These are phyloP conservation scores for Gryllus bimaculatus DNA, from an alignment of 1,140 invertebrate genomes.

Conservation along the genomic window DNA sequence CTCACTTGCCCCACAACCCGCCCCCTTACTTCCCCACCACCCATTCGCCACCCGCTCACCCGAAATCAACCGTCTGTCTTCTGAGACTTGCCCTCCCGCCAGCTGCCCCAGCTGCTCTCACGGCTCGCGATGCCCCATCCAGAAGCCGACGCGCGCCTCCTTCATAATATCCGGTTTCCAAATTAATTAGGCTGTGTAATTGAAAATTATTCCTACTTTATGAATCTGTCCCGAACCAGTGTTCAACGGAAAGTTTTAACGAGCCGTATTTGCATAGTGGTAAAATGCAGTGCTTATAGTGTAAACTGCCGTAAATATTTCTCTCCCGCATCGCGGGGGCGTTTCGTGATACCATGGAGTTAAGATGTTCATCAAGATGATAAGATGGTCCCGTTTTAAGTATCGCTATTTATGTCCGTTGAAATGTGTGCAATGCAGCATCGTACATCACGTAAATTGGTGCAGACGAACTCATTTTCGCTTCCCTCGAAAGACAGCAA, in stretches of 20 bases:
- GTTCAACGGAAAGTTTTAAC: neutral
- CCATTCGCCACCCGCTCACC: no score
- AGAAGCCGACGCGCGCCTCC: neutral
- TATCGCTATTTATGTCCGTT: neutral
- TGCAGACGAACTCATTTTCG: neutral
- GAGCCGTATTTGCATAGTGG: neutral
- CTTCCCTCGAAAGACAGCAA: no score
- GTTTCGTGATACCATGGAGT: neutral
- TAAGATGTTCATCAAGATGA: neutral
- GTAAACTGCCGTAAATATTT: neutral
- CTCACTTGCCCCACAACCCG: no score
- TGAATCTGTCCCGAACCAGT: neutral
- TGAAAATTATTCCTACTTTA: neutral
- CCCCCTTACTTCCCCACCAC: no score
- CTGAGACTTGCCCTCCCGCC: no score
- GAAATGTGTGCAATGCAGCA: neutral
- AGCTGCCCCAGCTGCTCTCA: no score
- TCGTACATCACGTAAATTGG: neutral
- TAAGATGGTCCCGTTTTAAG: conserved; percentile 4
- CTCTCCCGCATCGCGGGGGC: neutral
- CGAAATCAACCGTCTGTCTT: no score
- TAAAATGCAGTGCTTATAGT: neutral
- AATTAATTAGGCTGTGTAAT: neutral
- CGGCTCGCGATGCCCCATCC: no score
- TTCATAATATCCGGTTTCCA: neutral